Base-by-base conservation (phyloP, 2,888 invertebrate genomes). In the Nomada fucata region DNA sequence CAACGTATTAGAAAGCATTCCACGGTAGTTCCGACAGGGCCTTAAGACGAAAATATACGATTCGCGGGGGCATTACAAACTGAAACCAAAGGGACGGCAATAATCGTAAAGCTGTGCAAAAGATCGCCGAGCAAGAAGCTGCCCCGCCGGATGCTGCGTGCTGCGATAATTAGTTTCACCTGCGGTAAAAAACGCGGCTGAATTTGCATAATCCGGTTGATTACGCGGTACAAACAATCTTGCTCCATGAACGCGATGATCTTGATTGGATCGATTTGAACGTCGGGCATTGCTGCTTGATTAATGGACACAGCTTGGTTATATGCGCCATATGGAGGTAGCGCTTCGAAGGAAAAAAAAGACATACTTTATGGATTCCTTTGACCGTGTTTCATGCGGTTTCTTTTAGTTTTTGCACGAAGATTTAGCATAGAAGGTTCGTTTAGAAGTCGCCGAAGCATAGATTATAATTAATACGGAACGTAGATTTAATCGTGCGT, bases 171-270 rank as follows among this genome's bases (percentile, higher is more conserved):
- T 85, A 85, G 76, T 55, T 68, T 63, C 20, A 59, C 9, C 65
- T 67, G 71, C 57, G 73, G 76, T 72, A 78, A 83, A 80, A 72
- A 53, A 52, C 61, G 44, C 36, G 53, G n/a, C 44, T 44, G 61
- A 47, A 80, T 85, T 79, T 83, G 73, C 84, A 84, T 86, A 86
- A 86, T 84, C 79, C 70, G 50, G 61, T 81, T 65, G 71, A 86
- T 86, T 79, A 82, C 74, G 47, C 55, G 76, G 52, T 73, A 57
- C 64, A 68, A 77, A 83, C 83, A 52, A 59, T 68, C 20, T 23
- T 60, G 60, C 29, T 60, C 18, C 53, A 7, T 23, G 7, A 15
- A 13, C 23, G 23, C 60, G 60, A 26, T 50, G 57, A 68, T 70
- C 68, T 61, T 55, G 52, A 69, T 61, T 42, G 69, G 68, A 50